Evolutionary conservation across 2,888 invertebrate genomes (phyloP).

Genomic region (Criorhina ranunculi): DNA sequence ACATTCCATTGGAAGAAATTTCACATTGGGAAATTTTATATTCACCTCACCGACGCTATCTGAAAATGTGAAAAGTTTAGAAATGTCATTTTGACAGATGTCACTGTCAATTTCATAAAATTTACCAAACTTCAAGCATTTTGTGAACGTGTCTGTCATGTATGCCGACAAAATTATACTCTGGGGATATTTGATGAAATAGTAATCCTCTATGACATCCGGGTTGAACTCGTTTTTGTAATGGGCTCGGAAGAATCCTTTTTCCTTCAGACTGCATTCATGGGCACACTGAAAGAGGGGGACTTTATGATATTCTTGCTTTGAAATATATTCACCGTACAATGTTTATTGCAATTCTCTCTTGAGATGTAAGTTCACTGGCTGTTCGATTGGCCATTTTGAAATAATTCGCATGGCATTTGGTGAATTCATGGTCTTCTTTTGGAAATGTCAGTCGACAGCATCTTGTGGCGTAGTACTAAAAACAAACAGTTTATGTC

Average conservation of each 20-base stretch:
- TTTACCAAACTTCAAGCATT: slow-evolving; percentile 37
- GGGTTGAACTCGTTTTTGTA: slow-evolving; percentile 9
- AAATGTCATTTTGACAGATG: neutral
- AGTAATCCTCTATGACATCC: slow-evolving; percentile 38
- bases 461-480: slow-evolving; percentile 39
- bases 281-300: slow-evolving; percentile 43
- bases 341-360: slow-evolving; percentile 48
- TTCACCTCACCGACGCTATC: slow-evolving; percentile 36
- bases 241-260: neutral
- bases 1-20: slow-evolving; percentile 9
- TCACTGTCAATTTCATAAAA: neutral
- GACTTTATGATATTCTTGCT: neutral
- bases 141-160: slow-evolving; percentile 6
- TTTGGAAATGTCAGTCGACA: slow-evolving; percentile 10
- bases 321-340: neutral
- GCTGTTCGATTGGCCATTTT: neutral
- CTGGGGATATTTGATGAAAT: neutral
- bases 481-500: no score
- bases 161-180: neutral
- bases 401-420: slow-evolving; percentile 19
- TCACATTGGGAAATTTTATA: slow-evolving; percentile 29
- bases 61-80: slow-evolving; percentile 1
- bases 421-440: neutral
- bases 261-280: slow-evolving; percentile 28
- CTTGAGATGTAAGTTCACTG: neutral